A percentile compares a stretch with the other conserved stretches of the same genome.
Evolutionary conservation across 2,797 vertebrate species (phyloP).

Genomic region (Mallotus villosus): DNA sequence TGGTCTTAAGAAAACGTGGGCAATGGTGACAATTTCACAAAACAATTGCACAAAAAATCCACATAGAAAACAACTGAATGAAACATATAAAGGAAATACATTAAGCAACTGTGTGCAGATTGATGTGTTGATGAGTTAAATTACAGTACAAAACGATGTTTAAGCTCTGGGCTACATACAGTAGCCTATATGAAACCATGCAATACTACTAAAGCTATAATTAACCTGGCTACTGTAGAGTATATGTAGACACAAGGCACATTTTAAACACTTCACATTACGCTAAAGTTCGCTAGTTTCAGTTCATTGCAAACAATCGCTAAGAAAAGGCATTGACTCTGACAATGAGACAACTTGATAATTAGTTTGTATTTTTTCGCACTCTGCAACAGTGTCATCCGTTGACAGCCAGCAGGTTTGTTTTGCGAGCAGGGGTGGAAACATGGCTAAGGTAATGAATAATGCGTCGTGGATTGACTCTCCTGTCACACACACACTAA

Average conservation of each 20-base stretch:
- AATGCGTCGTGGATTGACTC: slow-evolving; percentile 47
- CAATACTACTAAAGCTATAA: too few species aligned
- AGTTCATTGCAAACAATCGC: slow-evolving; percentile 12
- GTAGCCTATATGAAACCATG: neutral
- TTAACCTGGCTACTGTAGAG: too few species aligned
- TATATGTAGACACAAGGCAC: too few species aligned
- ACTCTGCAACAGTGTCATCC: slow-evolving; percentile 43
- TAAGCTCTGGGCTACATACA: too few species aligned
- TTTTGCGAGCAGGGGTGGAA: slow-evolving; percentile 46
- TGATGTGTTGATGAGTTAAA: too few species aligned
- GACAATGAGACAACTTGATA: slow-evolving; percentile 33
- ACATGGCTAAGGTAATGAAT: slow-evolving; percentile 50
- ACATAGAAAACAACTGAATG: slow-evolving; percentile 39
- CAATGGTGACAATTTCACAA: too few species aligned
- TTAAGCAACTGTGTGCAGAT: too few species aligned
- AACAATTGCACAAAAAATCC: too few species aligned
- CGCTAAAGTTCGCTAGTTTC: slow-evolving; percentile 7
- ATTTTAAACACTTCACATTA: neutral
- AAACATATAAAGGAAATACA: neutral
- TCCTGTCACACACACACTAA: slow-evolving; percentile 40
- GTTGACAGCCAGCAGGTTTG: slow-evolving; percentile 35
- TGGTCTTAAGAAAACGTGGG: slow-evolving; percentile 68
- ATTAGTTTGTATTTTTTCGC: slow-evolving; percentile 42
- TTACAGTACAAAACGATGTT: too few species aligned
- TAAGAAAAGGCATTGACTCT: slow-evolving; percentile 27